These are phyloP conservation scores for Amphipyra tragopoginis DNA, from an alignment of 2,888 invertebrate genomes.

Conservation along the genomic window DNA sequence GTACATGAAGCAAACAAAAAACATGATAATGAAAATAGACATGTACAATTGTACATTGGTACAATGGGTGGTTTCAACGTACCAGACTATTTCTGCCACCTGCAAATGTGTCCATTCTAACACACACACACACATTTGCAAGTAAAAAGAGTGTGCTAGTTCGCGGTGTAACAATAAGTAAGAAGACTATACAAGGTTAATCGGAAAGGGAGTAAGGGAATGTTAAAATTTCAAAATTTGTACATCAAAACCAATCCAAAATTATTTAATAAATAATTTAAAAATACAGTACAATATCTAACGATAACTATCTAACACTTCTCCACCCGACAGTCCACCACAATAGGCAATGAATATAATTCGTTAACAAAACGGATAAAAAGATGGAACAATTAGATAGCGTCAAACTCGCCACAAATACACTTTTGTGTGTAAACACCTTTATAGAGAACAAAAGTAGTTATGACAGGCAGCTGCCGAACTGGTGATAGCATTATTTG, in stretches of 20 bases:
- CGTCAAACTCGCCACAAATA: conserved; percentile 65
- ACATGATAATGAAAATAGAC: no score
- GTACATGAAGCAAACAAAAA: no score
- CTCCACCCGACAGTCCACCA: conserved; percentile 46
- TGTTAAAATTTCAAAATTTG: no score
- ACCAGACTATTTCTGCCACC: no score
- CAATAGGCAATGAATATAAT: conserved; percentile 64
- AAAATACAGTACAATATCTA: neutral
- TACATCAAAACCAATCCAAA: neutral
- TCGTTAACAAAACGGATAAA: conserved; percentile 80
- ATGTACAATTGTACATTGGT: no score
- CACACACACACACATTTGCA: no score
- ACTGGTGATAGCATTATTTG: conserved; percentile 73
- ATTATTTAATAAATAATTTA: neutral
- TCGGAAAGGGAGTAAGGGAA: no score
- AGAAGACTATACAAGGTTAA: no score
- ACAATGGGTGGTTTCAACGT: no score
- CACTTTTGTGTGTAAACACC: conserved; percentile 84
- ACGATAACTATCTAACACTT: conserved; percentile 57
- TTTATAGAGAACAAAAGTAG: conserved; percentile 83
- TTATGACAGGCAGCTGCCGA: conserved; percentile 84
- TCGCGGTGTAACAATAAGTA: no score
- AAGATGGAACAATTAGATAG: conserved; percentile 84
- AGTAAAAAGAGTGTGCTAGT: no score
- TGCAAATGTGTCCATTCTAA: no score